Evolutionary conservation across 2,113 vertebrate species (phyloP), one percentile per base, ranked within the genome.

Genomic region (Lepus timidus): DNA sequence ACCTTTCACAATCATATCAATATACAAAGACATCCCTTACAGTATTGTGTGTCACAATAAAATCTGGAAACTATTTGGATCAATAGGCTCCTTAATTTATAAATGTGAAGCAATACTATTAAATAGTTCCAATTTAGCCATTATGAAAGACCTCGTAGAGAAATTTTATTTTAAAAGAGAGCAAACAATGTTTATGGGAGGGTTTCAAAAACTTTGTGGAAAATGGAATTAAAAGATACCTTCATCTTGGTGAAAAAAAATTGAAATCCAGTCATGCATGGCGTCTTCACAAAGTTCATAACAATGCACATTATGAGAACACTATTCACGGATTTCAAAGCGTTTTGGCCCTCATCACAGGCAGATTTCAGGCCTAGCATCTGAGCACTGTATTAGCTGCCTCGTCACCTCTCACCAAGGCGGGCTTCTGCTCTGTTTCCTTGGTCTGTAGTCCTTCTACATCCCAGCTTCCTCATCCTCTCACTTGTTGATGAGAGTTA

Each of bases 51-150:
- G 9, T 75, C 68, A 65, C 7, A 86, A 44, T 58, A 86, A 19
- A 49, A 39, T 31, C 73, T 89, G 67, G 29, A 85, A 74, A 76
- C 6, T 33, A 22, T 80, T 87, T 81, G 22, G 83, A 74, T 85
- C 33, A 20, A 25, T 25, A 93, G 25, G 9, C 1, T 88, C 22
- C 79, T 79, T 44, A 88, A 93, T 67, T 67, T 58, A 71, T 88
- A 73, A 80, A 88, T 79, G 39, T 20, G 12, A 82, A 91, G 25
- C 88, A 76, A 91, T 92, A 76, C 39, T 67, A 36, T 67, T 67
- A 95, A 79, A 10, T 1, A 51, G 0, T 55, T 68, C 36, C 31
- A 92, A 73, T 25, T 62, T 22, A 85, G 44, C 27, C 23, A 39
- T 33, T 44, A 85, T 44, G 49, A 2, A 51, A 82, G 44, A n/a